Conservation (phyloP, 1,140 invertebrate genomes). For the Euura saliciscinereae region DNA sequence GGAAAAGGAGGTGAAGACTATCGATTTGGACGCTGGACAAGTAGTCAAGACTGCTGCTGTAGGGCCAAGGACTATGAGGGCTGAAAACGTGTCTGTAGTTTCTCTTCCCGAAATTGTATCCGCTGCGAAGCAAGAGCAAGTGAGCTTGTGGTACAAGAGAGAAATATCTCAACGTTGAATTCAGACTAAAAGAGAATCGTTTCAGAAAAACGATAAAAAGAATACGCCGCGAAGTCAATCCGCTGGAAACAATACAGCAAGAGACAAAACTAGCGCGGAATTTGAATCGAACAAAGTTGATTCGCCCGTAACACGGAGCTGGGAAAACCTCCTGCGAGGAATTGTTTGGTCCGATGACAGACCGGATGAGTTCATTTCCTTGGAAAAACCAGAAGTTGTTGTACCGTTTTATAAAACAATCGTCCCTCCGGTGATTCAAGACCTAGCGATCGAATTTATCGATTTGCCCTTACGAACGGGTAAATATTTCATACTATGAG, state of each 20-base stretch:
- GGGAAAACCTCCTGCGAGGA: background rate
- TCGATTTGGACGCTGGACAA: conserved; percentile 5
- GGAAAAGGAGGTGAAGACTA: background rate
- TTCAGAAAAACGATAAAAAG: background rate
- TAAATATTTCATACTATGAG: background rate
- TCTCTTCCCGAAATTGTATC: background rate
- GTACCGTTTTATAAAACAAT: conserved; percentile 11
- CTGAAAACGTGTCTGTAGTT: background rate
- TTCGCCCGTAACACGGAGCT: background rate
- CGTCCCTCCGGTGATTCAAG: background rate
- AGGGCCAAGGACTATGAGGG: background rate
- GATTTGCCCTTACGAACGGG: conserved; percentile 6
- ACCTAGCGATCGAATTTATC: background rate
- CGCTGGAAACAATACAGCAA: background rate
- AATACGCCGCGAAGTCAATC: no score
- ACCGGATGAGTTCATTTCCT: background rate
- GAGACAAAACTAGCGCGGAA: background rate
- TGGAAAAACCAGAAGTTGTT: background rate
- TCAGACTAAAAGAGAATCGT: background rate
- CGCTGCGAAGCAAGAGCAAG: background rate
- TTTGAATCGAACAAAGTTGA: background rate
- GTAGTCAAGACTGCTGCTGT: background rate
- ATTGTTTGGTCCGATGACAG: background rate
- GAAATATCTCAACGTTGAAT: background rate
- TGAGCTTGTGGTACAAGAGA: background rate